These are phyloP conservation scores for Lordiphosa collinella DNA, from an alignment of 1,140 invertebrate genomes.

Conservation along the genomic window DNA sequence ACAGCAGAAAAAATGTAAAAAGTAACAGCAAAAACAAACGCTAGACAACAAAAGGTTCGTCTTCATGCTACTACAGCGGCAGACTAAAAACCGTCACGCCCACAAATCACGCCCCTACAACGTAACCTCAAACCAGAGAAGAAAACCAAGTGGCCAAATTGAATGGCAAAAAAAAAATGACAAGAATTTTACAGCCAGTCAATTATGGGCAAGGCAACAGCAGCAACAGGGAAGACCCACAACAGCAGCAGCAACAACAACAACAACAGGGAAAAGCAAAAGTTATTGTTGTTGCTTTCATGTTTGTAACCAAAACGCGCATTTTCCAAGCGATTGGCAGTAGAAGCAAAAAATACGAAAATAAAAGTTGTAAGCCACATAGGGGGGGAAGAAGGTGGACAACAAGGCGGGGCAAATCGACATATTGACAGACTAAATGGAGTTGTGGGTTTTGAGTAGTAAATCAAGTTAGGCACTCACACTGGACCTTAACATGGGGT, in stretches of 20 bases:
- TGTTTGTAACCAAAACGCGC: constrained; percentile 68
- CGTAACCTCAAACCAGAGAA: constrained; percentile 33
- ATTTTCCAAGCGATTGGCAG: constrained; percentile 59
- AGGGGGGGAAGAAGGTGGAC: constrained; percentile 25
- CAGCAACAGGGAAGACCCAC: constrained; percentile 14
- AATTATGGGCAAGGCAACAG: constrained; percentile 50
- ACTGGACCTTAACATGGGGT: constrained; percentile 12
- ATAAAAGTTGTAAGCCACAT: constrained; percentile 5
- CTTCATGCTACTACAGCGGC: constrained; percentile 16
- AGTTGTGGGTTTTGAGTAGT: constrained; percentile 79
- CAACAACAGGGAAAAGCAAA: constrained; percentile 54
- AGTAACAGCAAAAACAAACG: constrained; percentile 46
- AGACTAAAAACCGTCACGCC: constrained; percentile 64
- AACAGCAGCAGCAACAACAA: constrained; percentile 27
- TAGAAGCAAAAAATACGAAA: constrained; percentile 13
- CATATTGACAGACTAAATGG: constrained; percentile 78
- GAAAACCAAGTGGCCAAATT: constrained; percentile 22
- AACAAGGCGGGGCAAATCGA: constrained; percentile 68
- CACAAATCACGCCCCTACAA: constrained; percentile 68
- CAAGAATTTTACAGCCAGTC: constrained; percentile 73
- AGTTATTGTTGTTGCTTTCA: constrained; percentile 32
- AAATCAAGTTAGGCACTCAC: constrained; percentile 74
- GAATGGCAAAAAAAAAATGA: constrained; percentile 45
- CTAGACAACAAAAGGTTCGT: constrained; percentile 68
- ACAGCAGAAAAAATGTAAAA: constrained; percentile 17